Evolutionary conservation across 2,888 invertebrate species (phyloP).

Genomic region (Metacarcinus magister): DNA sequence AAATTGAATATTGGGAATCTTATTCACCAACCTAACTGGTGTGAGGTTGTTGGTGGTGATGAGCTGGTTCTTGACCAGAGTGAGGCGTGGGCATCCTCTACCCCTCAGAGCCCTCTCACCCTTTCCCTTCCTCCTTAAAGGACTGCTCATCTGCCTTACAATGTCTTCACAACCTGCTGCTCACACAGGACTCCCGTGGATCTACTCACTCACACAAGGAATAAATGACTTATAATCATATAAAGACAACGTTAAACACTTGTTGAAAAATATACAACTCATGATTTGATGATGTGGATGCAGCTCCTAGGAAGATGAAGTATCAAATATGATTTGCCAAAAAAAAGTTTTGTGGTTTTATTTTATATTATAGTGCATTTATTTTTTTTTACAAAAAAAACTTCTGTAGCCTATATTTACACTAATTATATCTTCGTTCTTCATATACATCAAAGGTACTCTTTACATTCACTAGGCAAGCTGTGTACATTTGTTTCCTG

Average conservation of each 20-base stretch:
- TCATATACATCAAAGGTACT: no score
- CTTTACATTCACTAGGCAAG: no score
- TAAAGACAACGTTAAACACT: not conserved
- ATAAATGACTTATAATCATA: not conserved
- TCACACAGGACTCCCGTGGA: not conserved
- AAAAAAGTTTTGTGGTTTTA: no score
- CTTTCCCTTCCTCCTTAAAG: not conserved
- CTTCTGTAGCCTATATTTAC: no score
- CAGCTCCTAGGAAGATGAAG: no score
- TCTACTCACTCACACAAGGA: not conserved
- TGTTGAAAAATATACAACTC: no score
- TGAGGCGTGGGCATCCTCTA: conserved; percentile 23
- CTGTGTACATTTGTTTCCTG: no score
- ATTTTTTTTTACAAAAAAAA: no score
- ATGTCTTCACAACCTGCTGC: not conserved
- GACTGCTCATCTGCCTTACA: not conserved
- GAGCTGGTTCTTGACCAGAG: conserved; percentile 38
- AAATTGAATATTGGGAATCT: conserved; percentile 35
- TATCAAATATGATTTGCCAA: no score
- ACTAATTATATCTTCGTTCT: no score
- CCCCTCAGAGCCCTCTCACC: not conserved
- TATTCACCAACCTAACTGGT: not conserved
- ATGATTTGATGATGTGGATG: no score
- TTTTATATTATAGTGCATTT: no score
- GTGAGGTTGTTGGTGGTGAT: not conserved